These are phyloP conservation scores for Ptyas mucosa DNA, from an alignment of 2,113 vertebrate species.

Conservation along the genomic window DNA sequence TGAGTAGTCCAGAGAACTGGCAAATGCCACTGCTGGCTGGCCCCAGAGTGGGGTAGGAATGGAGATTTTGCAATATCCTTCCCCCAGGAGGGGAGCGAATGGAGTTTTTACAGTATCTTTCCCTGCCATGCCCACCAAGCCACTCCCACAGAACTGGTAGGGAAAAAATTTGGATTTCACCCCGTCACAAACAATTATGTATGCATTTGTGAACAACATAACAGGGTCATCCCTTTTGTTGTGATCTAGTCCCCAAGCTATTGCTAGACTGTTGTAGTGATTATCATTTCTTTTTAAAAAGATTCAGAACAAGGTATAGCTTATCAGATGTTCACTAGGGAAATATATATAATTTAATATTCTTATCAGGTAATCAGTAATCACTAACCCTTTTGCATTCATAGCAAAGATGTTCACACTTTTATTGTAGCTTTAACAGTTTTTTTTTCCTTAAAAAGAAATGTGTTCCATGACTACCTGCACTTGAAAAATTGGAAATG, in stretches of 20 bases:
- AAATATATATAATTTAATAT: conserved; percentile 60
- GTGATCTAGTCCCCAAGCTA: conserved; percentile 37
- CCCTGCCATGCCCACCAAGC: too few species aligned
- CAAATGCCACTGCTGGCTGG: too few species aligned
- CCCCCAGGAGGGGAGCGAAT: too few species aligned
- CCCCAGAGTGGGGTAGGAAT: too few species aligned
- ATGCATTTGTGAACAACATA: conserved; percentile 43
- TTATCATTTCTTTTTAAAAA: conserved; percentile 56
- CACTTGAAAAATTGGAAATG: conserved; percentile 41
- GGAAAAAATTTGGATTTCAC: too few species aligned
- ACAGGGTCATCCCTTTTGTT: conserved; percentile 37
- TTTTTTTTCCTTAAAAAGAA: conserved; percentile 39
- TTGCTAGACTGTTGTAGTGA: conserved; percentile 42
- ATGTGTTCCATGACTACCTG: conserved; percentile 42
- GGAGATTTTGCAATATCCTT: too few species aligned
- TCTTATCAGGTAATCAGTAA: conserved; percentile 50
- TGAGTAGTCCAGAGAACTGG: too few species aligned
- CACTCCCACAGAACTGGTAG: too few species aligned
- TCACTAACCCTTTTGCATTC: conserved; percentile 48
- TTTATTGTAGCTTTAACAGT: conserved; percentile 27
- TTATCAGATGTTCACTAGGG: conserved; percentile 55
- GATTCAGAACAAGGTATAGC: conserved; percentile 54
- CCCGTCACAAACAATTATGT: conserved; percentile 9
- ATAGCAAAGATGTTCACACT: conserved; percentile 54
- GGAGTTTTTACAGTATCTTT: too few species aligned